These are phyloP conservation scores for Trichomalopsis sarcophagae DNA, from an alignment of 1,140 invertebrate species.

Conservation along the genomic window DNA sequence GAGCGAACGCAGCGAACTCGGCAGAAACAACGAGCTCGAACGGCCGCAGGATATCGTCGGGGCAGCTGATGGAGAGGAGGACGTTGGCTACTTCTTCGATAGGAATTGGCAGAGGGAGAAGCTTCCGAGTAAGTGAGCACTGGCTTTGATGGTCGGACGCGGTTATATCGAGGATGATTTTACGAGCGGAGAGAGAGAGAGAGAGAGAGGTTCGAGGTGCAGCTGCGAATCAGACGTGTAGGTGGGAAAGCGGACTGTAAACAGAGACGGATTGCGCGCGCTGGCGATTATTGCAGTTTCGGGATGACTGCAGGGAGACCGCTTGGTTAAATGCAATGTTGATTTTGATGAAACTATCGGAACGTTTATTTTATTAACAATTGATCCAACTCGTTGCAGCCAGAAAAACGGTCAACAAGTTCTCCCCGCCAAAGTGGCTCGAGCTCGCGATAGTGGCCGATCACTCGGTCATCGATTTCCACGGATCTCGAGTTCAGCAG, in stretches of 20 bases:
- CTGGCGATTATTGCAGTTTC: not conserved
- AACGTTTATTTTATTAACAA: too few relatives aligned
- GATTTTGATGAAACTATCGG: not conserved
- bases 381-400: conserved; percentile 49
- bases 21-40: conserved; percentile 42
- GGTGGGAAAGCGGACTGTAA: not conserved
- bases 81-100: conserved; percentile 73
- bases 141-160: not conserved
- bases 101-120: conserved; percentile 69
- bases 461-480: conserved; percentile 82
- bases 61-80: conserved; percentile 44
- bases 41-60: conserved; percentile 26
- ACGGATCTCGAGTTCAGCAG: conserved; percentile 80
- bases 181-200: not conserved
- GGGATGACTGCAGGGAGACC: not conserved
- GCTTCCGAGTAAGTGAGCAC: conserved; percentile 59
- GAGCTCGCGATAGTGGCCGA: conserved; percentile 83
- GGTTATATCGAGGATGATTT: conserved; percentile 6
- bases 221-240: too few relatives aligned
- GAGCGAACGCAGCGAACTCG: conserved; percentile 51
- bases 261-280: not conserved
- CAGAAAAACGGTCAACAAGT: conserved; percentile 58
- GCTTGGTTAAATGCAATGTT: too few relatives aligned
- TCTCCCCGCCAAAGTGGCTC: conserved; percentile 76
- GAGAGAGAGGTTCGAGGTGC: not conserved